These are phyloP conservation scores for human DNA, from an alignment of 2,113 vertebrate genomes.

Conservation along the genomic window GRCh38 chr2:122391001-122391500, in stretches of 20 bases:
- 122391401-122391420: conserved; percentile 22
- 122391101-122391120: background rate
- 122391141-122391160: background rate
- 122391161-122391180: background rate
- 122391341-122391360: conserved; percentile 18
- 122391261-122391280: background rate
- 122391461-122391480: background rate
- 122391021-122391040: background rate
- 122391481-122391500: background rate
- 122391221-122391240: background rate
- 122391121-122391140: background rate
- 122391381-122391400: conserved; percentile 47
- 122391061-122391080: background rate
- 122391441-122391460: background rate
- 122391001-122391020: background rate
- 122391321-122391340: conserved; percentile 33
- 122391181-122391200: background rate
- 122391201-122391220: conserved; percentile 35
- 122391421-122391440: background rate
- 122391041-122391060: background rate
- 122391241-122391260: conserved; percentile 50
- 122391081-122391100: background rate
- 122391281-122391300: conserved; percentile 25
- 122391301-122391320: conserved; percentile 50
- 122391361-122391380: conserved; percentile 29